phyloP scores from a whole-genome alignment of 2,888 invertebrate species.

The Osedax fenrisi region DNA sequence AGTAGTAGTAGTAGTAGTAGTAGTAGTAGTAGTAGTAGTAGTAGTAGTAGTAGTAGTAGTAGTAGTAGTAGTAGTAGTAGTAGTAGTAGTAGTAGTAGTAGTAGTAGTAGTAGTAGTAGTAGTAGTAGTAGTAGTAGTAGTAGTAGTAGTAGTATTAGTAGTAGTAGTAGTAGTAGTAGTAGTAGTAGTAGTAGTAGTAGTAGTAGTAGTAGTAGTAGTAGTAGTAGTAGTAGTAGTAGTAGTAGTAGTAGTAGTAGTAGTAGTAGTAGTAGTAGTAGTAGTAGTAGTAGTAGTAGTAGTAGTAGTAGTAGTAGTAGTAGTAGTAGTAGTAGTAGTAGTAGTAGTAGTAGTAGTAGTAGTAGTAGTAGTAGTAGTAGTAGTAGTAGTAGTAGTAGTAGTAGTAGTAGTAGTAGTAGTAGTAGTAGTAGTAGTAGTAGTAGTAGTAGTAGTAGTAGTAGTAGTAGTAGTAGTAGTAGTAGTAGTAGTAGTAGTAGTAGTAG shows the following conservation, averaged over 20 bases:
- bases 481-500: not conserved
- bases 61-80: no score
- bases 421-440: not conserved
- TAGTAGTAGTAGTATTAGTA: no score
- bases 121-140: no score
- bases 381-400: not conserved
- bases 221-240: not conserved
- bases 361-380: not conserved
- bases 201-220: not conserved
- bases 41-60: no score
- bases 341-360: not conserved
- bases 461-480: not conserved
- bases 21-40: no score
- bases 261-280: not conserved
- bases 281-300: not conserved
- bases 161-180: not conserved
- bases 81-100: no score
- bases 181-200: not conserved
- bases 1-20: no score
- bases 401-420: not conserved
- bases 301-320: not conserved
- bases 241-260: not conserved
- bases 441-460: not conserved
- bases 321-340: not conserved
- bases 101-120: no score